Evolutionary conservation across 2,888 invertebrate species (phyloP).

Genomic region (Oeneis ivallda): DNA sequence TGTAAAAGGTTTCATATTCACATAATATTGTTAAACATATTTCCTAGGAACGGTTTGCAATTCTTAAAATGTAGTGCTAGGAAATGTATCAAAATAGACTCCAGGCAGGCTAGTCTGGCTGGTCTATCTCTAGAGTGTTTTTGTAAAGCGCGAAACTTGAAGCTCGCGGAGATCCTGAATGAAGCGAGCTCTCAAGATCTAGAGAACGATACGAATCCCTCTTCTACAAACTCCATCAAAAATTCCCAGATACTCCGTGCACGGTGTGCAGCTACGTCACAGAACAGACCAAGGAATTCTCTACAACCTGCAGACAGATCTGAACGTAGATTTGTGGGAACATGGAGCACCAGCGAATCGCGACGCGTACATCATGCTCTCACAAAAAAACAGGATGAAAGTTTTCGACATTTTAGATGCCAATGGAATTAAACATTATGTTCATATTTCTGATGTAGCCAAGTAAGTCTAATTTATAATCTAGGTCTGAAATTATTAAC

Average conservation of each 20-base stretch:
- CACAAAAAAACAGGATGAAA: conserved; percentile 40
- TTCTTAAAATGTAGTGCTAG: too few relatives aligned
- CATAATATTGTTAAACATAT: too few relatives aligned
- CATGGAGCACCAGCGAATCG: conserved; percentile 45
- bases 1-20: too few relatives aligned
- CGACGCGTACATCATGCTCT: conserved; percentile 55
- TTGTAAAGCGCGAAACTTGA: too few relatives aligned
- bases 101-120: too few relatives aligned
- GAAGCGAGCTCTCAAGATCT: too few relatives aligned
- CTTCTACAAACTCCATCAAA: background rate
- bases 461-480: conserved; percentile 44
- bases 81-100: too few relatives aligned
- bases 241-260: conserved; percentile 48
- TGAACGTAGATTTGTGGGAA: conserved; percentile 54
- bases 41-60: too few relatives aligned
- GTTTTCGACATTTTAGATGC: conserved; percentile 48
- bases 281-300: conserved; percentile 37
- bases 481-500: background rate
- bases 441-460: conserved; percentile 51
- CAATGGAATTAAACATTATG: conserved; percentile 45
- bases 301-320: conserved; percentile 41
- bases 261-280: conserved; percentile 45
- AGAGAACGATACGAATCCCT: too few relatives aligned
- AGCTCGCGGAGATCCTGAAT: too few relatives aligned
- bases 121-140: too few relatives aligned